phyloP scores from a whole-genome alignment of 2,113 vertebrate genomes.

The Tragelaphus buxtoni region DNA sequence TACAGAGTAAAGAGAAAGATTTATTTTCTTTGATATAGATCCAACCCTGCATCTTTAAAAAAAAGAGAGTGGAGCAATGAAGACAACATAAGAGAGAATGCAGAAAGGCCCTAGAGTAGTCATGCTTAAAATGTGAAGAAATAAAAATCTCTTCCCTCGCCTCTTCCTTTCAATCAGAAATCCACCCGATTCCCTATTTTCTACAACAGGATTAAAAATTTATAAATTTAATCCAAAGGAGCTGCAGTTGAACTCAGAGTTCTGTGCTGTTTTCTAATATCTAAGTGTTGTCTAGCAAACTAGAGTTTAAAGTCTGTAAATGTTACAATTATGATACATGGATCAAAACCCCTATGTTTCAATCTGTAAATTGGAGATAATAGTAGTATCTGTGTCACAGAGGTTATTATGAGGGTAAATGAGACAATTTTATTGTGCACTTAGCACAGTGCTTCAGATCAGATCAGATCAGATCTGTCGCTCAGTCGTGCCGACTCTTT shows the following conservation, averaged over 20 bases:
- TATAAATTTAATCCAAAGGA: background rate
- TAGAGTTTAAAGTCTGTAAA: background rate
- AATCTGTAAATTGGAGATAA: background rate
- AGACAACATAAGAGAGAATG: no score
- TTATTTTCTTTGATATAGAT: no score
- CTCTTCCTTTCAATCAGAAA: background rate
- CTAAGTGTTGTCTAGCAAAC: background rate
- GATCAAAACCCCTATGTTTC: background rate
- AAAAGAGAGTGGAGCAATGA: no score
- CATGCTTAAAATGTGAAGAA: background rate
- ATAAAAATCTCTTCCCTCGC: background rate
- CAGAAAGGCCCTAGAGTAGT: no score
- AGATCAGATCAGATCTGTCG: no score
- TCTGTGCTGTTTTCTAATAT: background rate
- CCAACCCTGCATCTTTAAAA: no score
- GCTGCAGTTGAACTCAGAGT: background rate
- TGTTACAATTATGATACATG: background rate
- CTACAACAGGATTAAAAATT: background rate
- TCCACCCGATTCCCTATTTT: background rate
- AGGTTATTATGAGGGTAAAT: slow-evolving; percentile 10
- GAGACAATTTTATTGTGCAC: background rate
- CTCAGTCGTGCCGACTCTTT: no score
- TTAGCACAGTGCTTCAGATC: background rate
- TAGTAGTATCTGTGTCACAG: background rate
- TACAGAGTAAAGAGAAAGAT: no score